Evolutionary conservation across 1,140 invertebrate genomes (phyloP), one percentile per base, ranked within the genome.

Genomic region (Tetramorium simillimum): DNA sequence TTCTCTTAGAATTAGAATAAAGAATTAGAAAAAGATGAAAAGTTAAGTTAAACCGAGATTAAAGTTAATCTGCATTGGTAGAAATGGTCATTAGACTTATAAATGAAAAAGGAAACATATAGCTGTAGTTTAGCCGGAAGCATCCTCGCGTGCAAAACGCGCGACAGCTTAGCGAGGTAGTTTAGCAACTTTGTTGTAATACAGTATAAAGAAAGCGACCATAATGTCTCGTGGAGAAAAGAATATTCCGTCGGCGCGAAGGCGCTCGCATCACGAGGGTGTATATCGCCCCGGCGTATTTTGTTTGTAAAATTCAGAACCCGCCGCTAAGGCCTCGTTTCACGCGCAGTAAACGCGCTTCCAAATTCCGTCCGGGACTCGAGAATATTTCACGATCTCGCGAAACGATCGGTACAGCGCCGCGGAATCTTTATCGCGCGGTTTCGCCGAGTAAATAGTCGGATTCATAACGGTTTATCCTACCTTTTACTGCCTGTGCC

Each of bases 261-360:
- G 62, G 16, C 5, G 77, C 21, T 53, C 28, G 60, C 16, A n/a
- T 21, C 75, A 40, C 33, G 63, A 65, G 37, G 33, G 63, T 78
- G 73, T 90, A 90, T 89, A 90, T 89, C 58, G 89, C 86, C 14
- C 65, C 62, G 67, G 75, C 73, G 80, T 90, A 90, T 91, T 91
- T 91, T 91, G 81, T 91, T 91, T 91, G 81, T 78, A 91, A 91
- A 90, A 91, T 91, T 90, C 89, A 91, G 77, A 84, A 70, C 56
- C 75, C 75, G 80, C 80, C 63, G 77, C 73, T 69, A 73, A 90
- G 80, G 63, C 86, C 88, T 88, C 89, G 86, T 90, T 89, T 78
- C 80, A 56, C 81, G 69, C 80, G 82, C 87, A 85, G 89, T 91
- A 90, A 90, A 91, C 90, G 90, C 78, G 76, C 78, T 80, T 86